These are phyloP conservation scores for Drosophila parthenogenetica DNA, from an alignment of 2,888 invertebrate genomes.

Conservation along the genomic window DNA sequence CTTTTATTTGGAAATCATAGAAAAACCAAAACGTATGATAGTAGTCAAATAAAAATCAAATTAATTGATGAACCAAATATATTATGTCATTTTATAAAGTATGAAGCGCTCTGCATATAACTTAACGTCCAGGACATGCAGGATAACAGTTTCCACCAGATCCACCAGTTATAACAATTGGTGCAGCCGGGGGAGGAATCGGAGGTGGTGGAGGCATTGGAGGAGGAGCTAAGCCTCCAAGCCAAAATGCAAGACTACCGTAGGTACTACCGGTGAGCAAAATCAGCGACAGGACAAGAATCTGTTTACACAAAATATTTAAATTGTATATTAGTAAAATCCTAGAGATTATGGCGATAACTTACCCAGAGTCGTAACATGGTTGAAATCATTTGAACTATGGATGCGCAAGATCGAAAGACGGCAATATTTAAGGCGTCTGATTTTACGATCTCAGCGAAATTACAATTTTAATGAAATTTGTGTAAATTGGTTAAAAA, in stretches of 20 bases:
- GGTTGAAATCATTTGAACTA: constrained; percentile 1
- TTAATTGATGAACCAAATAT: no score
- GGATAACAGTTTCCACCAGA: not conserved
- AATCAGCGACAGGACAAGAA: constrained; percentile 33
- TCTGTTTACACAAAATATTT: constrained; percentile 15
- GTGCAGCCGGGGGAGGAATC: not conserved
- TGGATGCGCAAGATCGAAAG: not conserved
- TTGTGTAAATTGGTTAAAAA: constrained; percentile 26
- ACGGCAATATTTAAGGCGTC: constrained; percentile 29
- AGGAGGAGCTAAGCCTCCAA: not conserved
- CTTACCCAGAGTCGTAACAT: constrained; percentile 51
- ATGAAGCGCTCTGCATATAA: no score
- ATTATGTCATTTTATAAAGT: no score
- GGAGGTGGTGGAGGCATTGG: not conserved
- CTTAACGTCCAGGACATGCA: no score
- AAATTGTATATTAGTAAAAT: not conserved
- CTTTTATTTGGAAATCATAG: no score
- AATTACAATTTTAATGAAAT: constrained; percentile 48
- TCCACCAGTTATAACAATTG: not conserved
- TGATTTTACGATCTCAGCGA: not conserved
- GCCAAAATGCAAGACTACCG: constrained; percentile 23
- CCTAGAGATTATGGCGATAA: not conserved
- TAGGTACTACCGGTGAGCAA: constrained; percentile 30
- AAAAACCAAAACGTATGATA: no score
- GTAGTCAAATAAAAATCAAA: no score